Conservation (phyloP, 2,113 vertebrate genomes). For the Cheilinus undulatus region DNA sequence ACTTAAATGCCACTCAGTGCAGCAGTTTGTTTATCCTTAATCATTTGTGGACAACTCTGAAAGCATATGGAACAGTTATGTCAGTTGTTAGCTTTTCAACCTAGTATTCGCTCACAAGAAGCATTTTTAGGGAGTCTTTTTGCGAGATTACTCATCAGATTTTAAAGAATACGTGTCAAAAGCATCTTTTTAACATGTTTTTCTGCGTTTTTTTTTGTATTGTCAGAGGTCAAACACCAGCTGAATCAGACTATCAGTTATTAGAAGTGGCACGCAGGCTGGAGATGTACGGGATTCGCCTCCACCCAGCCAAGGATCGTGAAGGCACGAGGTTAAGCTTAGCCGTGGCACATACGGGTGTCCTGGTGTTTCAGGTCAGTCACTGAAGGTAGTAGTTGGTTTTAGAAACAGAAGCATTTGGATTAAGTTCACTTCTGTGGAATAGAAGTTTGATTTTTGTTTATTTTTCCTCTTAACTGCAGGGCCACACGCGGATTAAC, state of each 20-base stretch:
- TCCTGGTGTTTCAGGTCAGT: conserved; percentile 96
- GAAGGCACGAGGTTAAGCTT: conserved; percentile 95
- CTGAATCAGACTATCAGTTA: conserved; percentile 95
- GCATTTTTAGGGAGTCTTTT: neutral
- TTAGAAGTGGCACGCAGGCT: conserved; percentile 93
- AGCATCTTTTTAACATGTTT: neutral
- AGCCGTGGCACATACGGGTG: conserved; percentile 93
- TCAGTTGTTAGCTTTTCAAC: neutral
- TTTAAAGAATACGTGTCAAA: neutral
- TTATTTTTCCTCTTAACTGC: conserved; percentile 15
- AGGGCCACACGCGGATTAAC: conserved; percentile 97
- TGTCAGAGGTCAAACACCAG: conserved; percentile 93
- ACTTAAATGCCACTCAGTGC: neutral
- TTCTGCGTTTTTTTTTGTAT: conserved; percentile 38
- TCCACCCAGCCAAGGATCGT: conserved; percentile 95
- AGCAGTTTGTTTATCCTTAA: neutral
- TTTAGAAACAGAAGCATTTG: neutral
- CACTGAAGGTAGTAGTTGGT: neutral
- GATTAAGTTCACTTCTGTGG: neutral
- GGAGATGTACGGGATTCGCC: conserved; percentile 96
- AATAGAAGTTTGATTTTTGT: neutral
- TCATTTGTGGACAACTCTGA: neutral
- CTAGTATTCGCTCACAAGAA: neutral
- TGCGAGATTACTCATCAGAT: neutral
- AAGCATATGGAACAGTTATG: neutral